Evolutionary conservation across 1,140 invertebrate species (phyloP).

Genomic region (Vanessa atalanta): DNA sequence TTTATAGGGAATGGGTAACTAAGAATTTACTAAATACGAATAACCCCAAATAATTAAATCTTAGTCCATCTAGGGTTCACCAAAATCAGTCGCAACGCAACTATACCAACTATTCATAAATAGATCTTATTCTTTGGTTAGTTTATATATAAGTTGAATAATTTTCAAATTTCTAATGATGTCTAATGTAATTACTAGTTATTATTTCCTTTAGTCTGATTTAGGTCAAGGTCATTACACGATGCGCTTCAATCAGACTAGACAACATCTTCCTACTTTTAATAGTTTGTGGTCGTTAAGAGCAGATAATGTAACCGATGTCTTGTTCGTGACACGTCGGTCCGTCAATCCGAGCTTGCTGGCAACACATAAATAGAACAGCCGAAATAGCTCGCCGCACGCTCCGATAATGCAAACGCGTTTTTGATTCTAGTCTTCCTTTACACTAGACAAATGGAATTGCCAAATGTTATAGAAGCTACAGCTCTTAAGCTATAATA

Average conservation of each 20-base stretch:
- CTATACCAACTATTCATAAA: conserved; percentile 29
- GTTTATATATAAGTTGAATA: conserved; percentile 16
- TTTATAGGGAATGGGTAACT: conserved; percentile 28
- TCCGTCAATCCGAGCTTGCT: conserved; percentile 78
- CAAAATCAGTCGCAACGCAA: conserved; percentile 31
- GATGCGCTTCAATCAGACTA: neutral
- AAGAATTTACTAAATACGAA: conserved; percentile 22
- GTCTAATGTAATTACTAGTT: neutral
- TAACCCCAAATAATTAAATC: conserved; percentile 28
- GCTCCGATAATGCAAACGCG: conserved; percentile 75
- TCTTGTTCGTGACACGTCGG: conserved; percentile 72
- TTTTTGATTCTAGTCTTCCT: conserved; percentile 74
- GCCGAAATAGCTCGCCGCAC: conserved; percentile 76
- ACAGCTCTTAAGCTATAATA: conserved; percentile 34
- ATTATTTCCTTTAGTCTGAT: conserved; percentile 36
- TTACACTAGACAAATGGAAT: conserved; percentile 52
- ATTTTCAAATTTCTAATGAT: neutral
- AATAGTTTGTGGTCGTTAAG: conserved; percentile 48
- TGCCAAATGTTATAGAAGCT: conserved; percentile 38
- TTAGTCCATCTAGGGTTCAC: conserved; percentile 39
- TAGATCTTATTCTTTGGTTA: conserved; percentile 25
- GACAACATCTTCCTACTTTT: conserved; percentile 13
- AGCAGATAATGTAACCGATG: conserved; percentile 59
- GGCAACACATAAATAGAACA: conserved; percentile 72
- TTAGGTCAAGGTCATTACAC: conserved; percentile 72